phyloP scores from a whole-genome alignment of 2,113 vertebrate genomes.

The Nycticryphes semicollaris region DNA sequence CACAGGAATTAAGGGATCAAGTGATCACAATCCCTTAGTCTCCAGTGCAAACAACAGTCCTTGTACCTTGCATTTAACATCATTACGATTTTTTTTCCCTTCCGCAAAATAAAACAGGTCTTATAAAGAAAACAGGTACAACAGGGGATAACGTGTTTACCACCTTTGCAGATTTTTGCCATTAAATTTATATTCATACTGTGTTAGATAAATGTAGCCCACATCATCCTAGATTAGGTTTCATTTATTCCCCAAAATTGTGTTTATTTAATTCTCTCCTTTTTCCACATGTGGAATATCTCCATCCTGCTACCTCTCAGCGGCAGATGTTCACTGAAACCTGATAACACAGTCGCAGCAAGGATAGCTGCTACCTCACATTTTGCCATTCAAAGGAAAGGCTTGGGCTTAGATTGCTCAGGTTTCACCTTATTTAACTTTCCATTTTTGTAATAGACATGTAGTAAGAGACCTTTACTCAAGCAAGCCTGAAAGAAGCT shows the following conservation, averaged over 20 bases:
- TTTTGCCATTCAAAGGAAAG: neutral
- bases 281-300: conserved; percentile 1
- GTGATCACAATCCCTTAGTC: neutral
- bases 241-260: neutral
- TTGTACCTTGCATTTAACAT: neutral
- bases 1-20: conserved; percentile 26
- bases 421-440: neutral
- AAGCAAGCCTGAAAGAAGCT: neutral
- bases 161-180: neutral
- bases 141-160: neutral
- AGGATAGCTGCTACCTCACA: neutral
- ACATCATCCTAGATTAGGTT: neutral
- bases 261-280: conserved; percentile 1
- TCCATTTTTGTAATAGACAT: neutral
- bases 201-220: neutral
- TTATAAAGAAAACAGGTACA: neutral
- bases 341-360: neutral
- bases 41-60: neutral
- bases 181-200: conserved; percentile 5
- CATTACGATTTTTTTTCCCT: neutral
- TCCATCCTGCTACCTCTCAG: neutral
- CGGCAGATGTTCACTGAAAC: conserved; percentile 51
- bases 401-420: neutral
- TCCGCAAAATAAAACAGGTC: neutral
- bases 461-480: neutral